Evolutionary conservation across 1,140 invertebrate species (phyloP), one percentile per base, ranked within the genome.

Genomic region (Laupala kohalensis): DNA sequence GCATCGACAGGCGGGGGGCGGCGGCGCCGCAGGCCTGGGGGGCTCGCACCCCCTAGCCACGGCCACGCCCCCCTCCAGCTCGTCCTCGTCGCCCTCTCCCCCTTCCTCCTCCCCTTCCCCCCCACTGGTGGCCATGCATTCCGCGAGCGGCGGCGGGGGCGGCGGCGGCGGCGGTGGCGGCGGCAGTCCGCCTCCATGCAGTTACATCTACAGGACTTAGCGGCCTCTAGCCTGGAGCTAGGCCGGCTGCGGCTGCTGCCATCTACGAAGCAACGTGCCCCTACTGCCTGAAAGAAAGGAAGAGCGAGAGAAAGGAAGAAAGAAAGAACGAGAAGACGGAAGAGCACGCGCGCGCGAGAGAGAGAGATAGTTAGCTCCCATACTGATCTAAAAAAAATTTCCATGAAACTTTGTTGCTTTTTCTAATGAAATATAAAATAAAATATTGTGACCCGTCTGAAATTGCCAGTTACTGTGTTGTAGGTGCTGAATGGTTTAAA

Each of bases 131-230:
- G 25, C 73, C 26, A 63, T 53, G 24, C 68, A 37, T 65, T 53
- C 68, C 30, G 64, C 37, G 28, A 64, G 23, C n/a, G 29, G 24
- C 9, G 37, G 37, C 26, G 64, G 63, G n/a, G 70, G 71, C 74
- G 65, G 71, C 13, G 69, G 69, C n/a, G n/a, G n/a, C n/a, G n/a
- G n/a, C 9, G 37, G 37, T 25, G 64, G 63, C 27, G 70, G 71
- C 74, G 65, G 71, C 13, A 71, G 69, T 72, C 19, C 73, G 9
- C 74, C 77, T 81, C 81, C 81, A 75, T 81, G 82, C 81, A 85
- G 84, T 75, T 87, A 84, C 78, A 88, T 87, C 71, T 88, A 87
- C 78, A 81, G 86, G 73, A 85, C 86, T 81, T 87, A 86, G 84
- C 75, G 70, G 69, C 69, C 65, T 62, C 37, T 53, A 53, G 37